Base-by-base conservation (phyloP, 2,888 invertebrate species). In the Eupithecia subumbrata region DNA sequence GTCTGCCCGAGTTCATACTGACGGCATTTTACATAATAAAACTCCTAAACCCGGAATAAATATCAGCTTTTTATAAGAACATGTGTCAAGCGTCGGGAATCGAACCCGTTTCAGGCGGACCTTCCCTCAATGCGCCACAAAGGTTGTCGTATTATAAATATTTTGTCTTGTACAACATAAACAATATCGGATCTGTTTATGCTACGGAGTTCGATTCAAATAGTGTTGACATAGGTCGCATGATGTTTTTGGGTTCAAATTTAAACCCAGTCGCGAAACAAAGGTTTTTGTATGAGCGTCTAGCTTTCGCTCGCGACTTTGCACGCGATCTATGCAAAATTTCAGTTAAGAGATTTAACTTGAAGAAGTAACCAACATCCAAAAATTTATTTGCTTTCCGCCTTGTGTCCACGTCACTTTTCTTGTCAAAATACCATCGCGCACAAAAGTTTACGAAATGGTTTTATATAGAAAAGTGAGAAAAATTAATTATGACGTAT, bases 171-270 rank as follows among this genome's bases (percentile, higher is more conserved):
- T 60, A 60, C 25, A 60, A 60, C 60, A 25, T 60, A 60, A 60
- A 60, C 60, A 60, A 60, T 25, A 60, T 25, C 12, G 25, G 60
- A 60, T 60, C 60, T 60, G 60, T 60, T 60, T 60, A 60, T 60
- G 25, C 22, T 60, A 60, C 11, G 11, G 25, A 25, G 5, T 60
- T 25, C 25, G 12, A 60, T 60, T 60, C 25, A 25, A 60, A 60
- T 25, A 60, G 56, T 60, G 60, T 60, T 60, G 60, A 60, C 60
- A 60, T 14, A 60, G 60, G 60, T 60, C 60, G 25, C 12, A 25
- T 5, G n/a, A 25, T 60, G 60, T 60, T 60, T 60, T 60, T 25
- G 60, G 25, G 25, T 60, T 25, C n/a, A 60, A 60, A 60, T 25
- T 60, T 5, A 60, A 60, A 25, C 22, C 25, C 25, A 22, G 22